These are phyloP conservation scores for Agrochola litura DNA, from an alignment of 2,888 invertebrate species.

Conservation along the genomic window DNA sequence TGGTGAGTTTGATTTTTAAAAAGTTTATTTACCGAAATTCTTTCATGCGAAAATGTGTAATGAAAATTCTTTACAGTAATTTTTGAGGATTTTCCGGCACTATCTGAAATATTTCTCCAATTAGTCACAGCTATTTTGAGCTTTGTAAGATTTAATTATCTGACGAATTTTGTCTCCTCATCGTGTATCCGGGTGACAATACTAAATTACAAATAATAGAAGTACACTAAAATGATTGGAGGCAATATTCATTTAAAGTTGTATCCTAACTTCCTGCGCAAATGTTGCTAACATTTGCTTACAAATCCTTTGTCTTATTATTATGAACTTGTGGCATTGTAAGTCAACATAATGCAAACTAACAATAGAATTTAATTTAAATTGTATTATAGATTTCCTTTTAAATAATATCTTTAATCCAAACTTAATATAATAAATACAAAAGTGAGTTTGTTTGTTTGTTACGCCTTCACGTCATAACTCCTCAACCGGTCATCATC, in stretches of 20 bases:
- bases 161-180: not conserved
- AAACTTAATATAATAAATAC: not conserved
- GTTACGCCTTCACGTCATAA: not conserved
- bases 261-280: slow-evolving; percentile 18
- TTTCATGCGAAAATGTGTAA: not conserved
- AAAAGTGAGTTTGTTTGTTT: not conserved
- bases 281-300: not conserved
- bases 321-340: not conserved
- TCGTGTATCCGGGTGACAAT: no score
- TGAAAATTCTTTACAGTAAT: not conserved
- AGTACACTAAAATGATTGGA: not conserved
- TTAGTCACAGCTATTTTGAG: slow-evolving; percentile 2
- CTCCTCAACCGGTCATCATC: no score
- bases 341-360: not conserved
- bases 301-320: slow-evolving; percentile 46
- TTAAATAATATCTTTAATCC: no score
- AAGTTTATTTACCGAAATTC: not conserved
- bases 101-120: not conserved
- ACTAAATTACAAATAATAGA: not conserved
- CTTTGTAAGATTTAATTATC: not conserved
- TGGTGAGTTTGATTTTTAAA: slow-evolving; percentile 50
- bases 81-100: slow-evolving; percentile 3
- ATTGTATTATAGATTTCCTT: not conserved
- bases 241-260: slow-evolving; percentile 13
- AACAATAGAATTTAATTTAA: not conserved